phyloP scores from a whole-genome alignment of 2,113 vertebrate genomes.

The Scortum barcoo region DNA sequence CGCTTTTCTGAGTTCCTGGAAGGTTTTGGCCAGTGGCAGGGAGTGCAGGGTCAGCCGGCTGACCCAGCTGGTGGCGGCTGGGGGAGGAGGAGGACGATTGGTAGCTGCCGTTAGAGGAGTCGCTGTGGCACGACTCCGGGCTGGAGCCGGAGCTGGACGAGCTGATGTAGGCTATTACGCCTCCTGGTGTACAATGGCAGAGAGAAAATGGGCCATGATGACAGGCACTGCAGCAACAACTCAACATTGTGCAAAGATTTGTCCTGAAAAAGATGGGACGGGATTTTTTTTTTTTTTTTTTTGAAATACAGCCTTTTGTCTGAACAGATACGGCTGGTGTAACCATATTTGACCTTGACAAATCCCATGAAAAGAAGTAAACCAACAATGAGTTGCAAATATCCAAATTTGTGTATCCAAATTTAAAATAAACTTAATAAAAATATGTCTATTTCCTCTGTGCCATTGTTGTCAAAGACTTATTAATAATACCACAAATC shows the following conservation, averaged over 20 bases:
- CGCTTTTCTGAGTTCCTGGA: conserved; percentile 86
- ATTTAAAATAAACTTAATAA: neutral
- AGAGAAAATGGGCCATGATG: neutral
- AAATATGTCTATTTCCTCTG: neutral
- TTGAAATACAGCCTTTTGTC: no score
- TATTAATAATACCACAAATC: neutral
- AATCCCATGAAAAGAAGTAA: no score
- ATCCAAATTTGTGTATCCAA: no score
- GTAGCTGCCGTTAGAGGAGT: conserved; percentile 94
- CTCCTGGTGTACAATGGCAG: conserved; percentile 81
- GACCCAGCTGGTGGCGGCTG: conserved; percentile 67
- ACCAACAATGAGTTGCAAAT: no score
- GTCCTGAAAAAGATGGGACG: no score
- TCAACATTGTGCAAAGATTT: neutral
- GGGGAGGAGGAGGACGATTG: conserved; percentile 90
- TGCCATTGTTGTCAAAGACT: neutral
- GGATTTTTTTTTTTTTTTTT: no score
- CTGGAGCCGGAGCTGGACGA: conserved; percentile 93
- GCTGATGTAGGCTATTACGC: conserved; percentile 97
- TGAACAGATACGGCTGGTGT: no score
- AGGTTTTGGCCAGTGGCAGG: conserved; percentile 58
- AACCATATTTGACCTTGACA: no score
- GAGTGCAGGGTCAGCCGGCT: conserved; percentile 23
- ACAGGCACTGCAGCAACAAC: neutral
- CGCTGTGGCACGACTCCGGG: conserved; percentile 95